A percentile compares a stretch with the other conserved stretches of the same genome.
Evolutionary conservation across 1,140 invertebrate genomes (phyloP).

Genomic region (Dinothrombium tinctorium): DNA sequence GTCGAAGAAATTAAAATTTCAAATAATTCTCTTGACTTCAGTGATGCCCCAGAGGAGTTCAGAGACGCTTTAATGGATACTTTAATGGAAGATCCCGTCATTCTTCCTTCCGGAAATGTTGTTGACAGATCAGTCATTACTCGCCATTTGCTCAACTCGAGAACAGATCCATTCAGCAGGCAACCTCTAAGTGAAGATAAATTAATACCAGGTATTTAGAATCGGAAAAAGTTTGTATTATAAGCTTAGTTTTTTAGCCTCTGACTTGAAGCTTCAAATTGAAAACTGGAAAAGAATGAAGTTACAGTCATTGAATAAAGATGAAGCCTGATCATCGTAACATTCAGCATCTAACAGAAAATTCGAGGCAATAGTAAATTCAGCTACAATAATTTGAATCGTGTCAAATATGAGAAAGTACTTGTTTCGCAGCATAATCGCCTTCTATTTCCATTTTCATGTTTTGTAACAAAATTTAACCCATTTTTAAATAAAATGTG

Average conservation of each 20-base stretch:
- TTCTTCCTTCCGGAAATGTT: slow-evolving; percentile 63
- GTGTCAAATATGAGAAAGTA: too few relatives aligned
- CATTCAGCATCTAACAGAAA: too few relatives aligned
- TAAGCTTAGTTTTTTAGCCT: slow-evolving; percentile 15
- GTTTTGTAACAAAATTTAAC: too few relatives aligned
- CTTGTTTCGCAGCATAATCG: too few relatives aligned
- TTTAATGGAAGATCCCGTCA: slow-evolving; percentile 76
- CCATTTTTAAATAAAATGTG: too few relatives aligned
- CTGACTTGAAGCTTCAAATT: slow-evolving; percentile 51
- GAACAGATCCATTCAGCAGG: slow-evolving; percentile 84
- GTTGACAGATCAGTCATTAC: slow-evolving; percentile 64
- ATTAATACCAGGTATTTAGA: slow-evolving; percentile 55
- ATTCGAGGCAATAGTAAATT: too few relatives aligned
- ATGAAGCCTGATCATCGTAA: too few relatives aligned
- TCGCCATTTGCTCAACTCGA: slow-evolving; percentile 50
- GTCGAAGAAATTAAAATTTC: slow-evolving; percentile 30
- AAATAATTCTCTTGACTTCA: slow-evolving; percentile 49
- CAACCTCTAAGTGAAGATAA: slow-evolving; percentile 77
- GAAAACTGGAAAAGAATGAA: slow-evolving; percentile 18
- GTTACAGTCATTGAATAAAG: too few relatives aligned
- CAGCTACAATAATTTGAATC: too few relatives aligned
- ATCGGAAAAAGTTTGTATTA: too few relatives aligned
- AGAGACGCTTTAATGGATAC: slow-evolving; percentile 88
- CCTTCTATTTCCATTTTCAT: too few relatives aligned
- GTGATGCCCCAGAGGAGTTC: slow-evolving; percentile 76